Base-by-base conservation (phyloP, 2,797 vertebrate genomes). In the Microctenopoma stevenorrisi region DNA sequence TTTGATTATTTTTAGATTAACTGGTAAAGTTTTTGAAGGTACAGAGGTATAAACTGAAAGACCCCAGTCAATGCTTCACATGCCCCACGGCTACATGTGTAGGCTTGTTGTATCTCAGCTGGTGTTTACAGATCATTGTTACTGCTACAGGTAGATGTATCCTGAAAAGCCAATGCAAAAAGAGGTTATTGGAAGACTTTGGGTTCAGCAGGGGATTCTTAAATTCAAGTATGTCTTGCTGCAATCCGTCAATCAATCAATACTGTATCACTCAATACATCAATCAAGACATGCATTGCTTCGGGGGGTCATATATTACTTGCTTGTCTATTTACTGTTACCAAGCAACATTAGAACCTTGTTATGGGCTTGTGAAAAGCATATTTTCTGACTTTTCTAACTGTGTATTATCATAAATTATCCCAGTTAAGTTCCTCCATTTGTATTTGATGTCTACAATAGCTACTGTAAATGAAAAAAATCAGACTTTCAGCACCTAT, bases 171-270 rank as follows among this genome's bases (percentile, higher is more conserved):
- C 43, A 61, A 62, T 47, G 55, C 25, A 55, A 72, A 37, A 33
- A 59, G 26, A 75, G 38, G 57, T 61, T 58, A 28, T 7, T 72
- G 74, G 77, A 81, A 78, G 78, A 84, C 70, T 18, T 76, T 47
- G 59, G 42, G 60, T 75, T 43, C 40, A 43, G 26, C 5, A 53
- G 40, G 28, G 50, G 46, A 54, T 18, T 49, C 30, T 6, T 46
- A 72, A 59, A 72, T 49, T 25, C 18, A 51, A 44, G 37, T 37
- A 42, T 2, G 2, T 56, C 25, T 51, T 60, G 43, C 42, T 56
- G 55, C 64, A 53, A 62, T 33, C 30, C 5, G 7, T 33, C 30
- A 33, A 7, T 33, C 5, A 33, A 33, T 33, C 30, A 33, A 33
- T 33, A 10, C 6, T 16, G 5, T 3, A 38, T 43, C 63, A 68